phyloP scores from a whole-genome alignment of 2,797 vertebrate genomes.

The Lagocephalus sceleratus region DNA sequence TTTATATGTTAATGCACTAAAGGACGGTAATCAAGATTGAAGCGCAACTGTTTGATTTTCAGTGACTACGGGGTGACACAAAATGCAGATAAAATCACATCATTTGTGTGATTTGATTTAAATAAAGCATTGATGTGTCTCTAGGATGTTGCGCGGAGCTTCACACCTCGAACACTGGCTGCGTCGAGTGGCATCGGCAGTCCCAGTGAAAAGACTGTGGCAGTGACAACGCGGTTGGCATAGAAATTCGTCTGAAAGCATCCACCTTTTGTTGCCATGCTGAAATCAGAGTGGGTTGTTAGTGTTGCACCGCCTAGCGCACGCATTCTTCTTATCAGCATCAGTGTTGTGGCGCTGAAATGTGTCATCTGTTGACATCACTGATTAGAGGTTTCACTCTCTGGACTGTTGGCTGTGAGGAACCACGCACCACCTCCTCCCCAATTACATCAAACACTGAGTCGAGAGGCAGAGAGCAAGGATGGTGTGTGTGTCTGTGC shows the following conservation, averaged over 20 bases:
- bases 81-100: no score
- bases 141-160: not conserved
- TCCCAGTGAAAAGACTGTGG: conserved; percentile 4
- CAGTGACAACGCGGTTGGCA: no score
- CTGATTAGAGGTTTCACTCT: conserved; percentile 57
- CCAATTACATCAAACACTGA: conserved; percentile 55
- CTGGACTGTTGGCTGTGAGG: conserved; percentile 37
- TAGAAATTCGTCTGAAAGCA: no score
- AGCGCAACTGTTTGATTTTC: conserved; percentile 11
- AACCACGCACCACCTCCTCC: conserved; percentile 27
- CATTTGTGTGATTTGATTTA: no score
- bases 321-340: conserved; percentile 6
- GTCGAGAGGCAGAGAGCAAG: conserved; percentile 16
- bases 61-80: no score
- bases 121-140: no score
- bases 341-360: conserved; percentile 25
- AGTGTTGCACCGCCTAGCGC: conserved; percentile 11
- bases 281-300: no score
- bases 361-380: conserved; percentile 48
- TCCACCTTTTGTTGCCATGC: no score
- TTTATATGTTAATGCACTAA: conserved; percentile 50
- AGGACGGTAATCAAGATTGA: conserved; percentile 10
- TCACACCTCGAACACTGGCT: conserved; percentile 3
- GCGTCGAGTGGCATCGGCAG: conserved; percentile 10
- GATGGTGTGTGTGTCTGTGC: not conserved